These are phyloP conservation scores for Myripristis jacobus DNA, from an alignment of 2,797 vertebrate species.

Conservation along the genomic window DNA sequence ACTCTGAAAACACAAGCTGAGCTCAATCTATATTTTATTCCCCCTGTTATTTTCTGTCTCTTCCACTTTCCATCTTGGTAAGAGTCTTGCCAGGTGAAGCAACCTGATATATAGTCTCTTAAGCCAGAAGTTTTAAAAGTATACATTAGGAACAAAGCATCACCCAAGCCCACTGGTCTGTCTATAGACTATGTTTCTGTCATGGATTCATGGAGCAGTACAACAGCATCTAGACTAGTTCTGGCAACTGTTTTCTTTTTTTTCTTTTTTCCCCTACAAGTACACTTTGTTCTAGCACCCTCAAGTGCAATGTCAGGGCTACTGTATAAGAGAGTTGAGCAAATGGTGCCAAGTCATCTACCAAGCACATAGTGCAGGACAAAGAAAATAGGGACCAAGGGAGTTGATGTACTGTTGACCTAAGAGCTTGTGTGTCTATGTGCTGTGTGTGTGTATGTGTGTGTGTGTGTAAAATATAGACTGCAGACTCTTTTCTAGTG, in stretches of 20 bases:
- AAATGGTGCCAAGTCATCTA: conserved; percentile 54
- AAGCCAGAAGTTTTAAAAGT: conserved; percentile 2
- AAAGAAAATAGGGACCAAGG: conserved; percentile 28
- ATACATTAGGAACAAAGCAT: conserved; percentile 7
- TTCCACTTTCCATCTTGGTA: background rate
- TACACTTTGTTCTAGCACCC: conserved; percentile 56
- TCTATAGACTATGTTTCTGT: background rate
- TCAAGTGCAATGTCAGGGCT: conserved; percentile 39
- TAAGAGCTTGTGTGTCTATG: background rate
- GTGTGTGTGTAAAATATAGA: background rate
- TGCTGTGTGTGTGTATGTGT: background rate
- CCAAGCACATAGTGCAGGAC: conserved; percentile 30
- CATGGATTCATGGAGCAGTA: conserved; percentile 11
- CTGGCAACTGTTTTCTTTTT: conserved; percentile 27
- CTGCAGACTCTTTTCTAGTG: conserved; percentile 19
- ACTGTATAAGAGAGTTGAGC: conserved; percentile 42
- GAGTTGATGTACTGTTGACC: conserved; percentile 44
- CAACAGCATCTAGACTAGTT: conserved; percentile 18
- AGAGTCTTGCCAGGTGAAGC: background rate
- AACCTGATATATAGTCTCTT: background rate
- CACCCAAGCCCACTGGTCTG: background rate
- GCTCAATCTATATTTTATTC: conserved; percentile 6
- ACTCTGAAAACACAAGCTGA: background rate
- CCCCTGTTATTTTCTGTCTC: conserved; percentile 13
- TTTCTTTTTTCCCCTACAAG: conserved; percentile 31